phyloP scores from a whole-genome alignment of 2,113 vertebrate genomes.

The Prionailurus bengalensis region DNA sequence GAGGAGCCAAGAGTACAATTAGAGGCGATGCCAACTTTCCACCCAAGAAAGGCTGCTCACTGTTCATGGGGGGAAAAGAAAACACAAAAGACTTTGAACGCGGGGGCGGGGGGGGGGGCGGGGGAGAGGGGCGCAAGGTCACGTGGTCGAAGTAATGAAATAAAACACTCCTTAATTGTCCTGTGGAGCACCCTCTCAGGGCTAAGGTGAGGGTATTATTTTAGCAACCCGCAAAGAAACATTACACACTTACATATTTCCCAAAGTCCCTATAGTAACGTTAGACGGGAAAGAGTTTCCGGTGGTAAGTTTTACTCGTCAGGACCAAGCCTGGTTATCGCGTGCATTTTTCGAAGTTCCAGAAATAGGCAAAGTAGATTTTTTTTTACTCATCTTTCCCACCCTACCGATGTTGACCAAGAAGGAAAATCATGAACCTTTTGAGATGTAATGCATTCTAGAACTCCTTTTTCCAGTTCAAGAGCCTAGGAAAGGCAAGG shows the following conservation, averaged over 20 bases:
- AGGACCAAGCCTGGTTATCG: not conserved
- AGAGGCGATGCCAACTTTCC: constrained; percentile 31
- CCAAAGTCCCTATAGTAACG: not conserved
- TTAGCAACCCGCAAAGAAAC: constrained; percentile 21
- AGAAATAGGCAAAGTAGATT: constrained; percentile 9
- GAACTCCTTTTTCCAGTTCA: constrained; percentile 37
- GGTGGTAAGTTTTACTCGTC: constrained; percentile 32
- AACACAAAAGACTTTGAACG: constrained; percentile 13
- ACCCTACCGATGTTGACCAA: not conserved
- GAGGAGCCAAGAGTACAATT: constrained; percentile 43
- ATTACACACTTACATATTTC: not conserved
- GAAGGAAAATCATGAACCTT: constrained; percentile 34
- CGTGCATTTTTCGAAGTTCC: constrained; percentile 8
- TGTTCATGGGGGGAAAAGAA: not conserved
- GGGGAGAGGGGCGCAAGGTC: not conserved
- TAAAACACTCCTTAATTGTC: constrained; percentile 8
- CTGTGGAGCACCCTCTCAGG: not conserved
- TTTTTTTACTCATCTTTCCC: not conserved
- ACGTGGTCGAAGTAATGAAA: not conserved
- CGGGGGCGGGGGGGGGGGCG: not conserved
- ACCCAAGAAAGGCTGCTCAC: not conserved
- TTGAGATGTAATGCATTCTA: not conserved
- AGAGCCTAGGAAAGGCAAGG: constrained; percentile 12
- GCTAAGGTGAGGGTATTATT: constrained; percentile 9
- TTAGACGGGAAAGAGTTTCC: constrained; percentile 23